Base-by-base conservation (phyloP, 2,888 invertebrate genomes). In the Brachypterus glaber region DNA sequence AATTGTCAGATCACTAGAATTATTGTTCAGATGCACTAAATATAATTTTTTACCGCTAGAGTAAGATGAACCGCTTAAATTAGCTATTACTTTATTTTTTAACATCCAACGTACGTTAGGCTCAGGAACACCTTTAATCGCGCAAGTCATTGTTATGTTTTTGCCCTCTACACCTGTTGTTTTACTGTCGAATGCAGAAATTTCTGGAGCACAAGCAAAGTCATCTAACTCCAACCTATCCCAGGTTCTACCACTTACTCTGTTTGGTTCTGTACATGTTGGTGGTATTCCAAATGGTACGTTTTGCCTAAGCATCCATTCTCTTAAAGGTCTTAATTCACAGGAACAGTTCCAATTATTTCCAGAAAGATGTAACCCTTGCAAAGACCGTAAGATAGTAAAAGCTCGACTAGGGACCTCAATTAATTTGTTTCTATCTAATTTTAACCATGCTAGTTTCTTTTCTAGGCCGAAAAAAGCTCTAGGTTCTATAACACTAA, bases 321-420 rank as follows among this genome's bases (percentile, higher is more conserved):
- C 79, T 14, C 83, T 68, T 44, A 87, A 61, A 0, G 85, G 82
- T 37, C 83, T 69, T 41, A 88, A 60, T 16, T 73, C 72, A 59
- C 88, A 88, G 27, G 83, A 79, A 60, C 87, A 88, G 60, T 85
- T 82, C 85, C 87, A 87, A 1, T 81, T 82, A 63, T 88, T 88
- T 41, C 72, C 75, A n/a, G 81, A 77, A 46, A 88, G 63, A 53
- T 83, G 83, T 43, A 88, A 65, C 9, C 82, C 84, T 55, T 84
- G 81, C 35, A 88, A 63, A 45, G 76, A 77, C 46, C 77, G 68
- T 30, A 87, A 63, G 7, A 77, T 72, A 1, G 78, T 80, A 42
- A 88, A 68, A 8, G 79, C 76, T 21, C 74, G 72, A 9, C 82
- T 73, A 39, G 73, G 71, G 9, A 86, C 70, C 42, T 79, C 76